Evolutionary conservation across 2,113 vertebrate species (phyloP), one percentile per base, ranked within the genome.

Genomic region (Cyanocitta stelleri): DNA sequence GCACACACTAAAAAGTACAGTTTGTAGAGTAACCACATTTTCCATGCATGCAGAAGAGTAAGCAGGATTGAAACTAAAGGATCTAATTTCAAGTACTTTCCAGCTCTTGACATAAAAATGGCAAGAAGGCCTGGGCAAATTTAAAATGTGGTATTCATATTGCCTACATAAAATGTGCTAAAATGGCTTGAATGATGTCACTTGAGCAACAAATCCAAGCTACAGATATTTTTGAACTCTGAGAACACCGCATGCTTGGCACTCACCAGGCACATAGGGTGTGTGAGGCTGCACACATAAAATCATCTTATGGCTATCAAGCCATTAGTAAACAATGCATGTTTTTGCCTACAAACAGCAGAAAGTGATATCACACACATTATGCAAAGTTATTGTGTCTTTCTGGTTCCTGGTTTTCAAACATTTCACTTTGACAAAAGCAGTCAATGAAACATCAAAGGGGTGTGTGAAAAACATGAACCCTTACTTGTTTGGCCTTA

Each of bases 361-460:
- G 63, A 80, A 83, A 74, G 24, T 4, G 67, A 0, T 94, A 84
- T 27, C 61, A 76, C 43, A 44, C 49, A 52, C 1, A 0, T 43
- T 72, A 30, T 26, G 56, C 44, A 90, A 91, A 90, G 46, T 84
- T 82, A 78, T 16, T 77, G 51, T 74, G 62, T 69, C 35, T 88
- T 86, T 71, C 76, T 89, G 72, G 29, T 82, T 93, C 59, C 80
- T 32, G 37, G 27, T 77, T 93, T 95, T 78, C 72, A 93, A 74
- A 84, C 37, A 49, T 58, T 85, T 72, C 35, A 32, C 71, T 93
- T 89, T 73, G 84, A 96, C 89, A 69, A 93, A 91, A 84, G 21
- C 54, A 93, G 85, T 91, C 94, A 83, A 92, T 95, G 93, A 86
- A 90, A 96, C 66, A 92, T 95, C 94, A 96, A 96, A 94, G 83